These are phyloP conservation scores for Trachymyrmex cornetzi DNA, from an alignment of 1,140 invertebrate species.

Conservation along the genomic window DNA sequence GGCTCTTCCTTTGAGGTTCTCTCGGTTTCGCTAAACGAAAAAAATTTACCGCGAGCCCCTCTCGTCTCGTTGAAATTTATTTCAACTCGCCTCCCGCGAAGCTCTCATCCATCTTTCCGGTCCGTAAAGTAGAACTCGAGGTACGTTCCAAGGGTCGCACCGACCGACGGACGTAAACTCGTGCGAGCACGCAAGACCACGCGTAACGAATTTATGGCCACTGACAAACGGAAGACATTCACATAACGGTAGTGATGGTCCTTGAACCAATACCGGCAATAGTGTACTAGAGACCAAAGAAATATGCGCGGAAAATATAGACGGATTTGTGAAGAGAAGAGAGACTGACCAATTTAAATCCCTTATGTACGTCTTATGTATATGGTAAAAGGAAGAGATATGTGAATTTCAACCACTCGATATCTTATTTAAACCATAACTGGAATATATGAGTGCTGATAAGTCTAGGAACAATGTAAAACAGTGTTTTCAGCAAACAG, in stretches of 20 bases:
- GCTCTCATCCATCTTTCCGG: constrained; percentile 55
- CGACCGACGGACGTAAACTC: constrained; percentile 40
- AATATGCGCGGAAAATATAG: not conserved
- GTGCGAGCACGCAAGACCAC: constrained; percentile 43
- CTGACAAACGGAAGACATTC: constrained; percentile 37
- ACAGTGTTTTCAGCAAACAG: no score
- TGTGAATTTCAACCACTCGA: not conserved
- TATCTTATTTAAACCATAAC: not conserved
- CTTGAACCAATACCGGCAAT: constrained; percentile 1
- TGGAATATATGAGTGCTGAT: no score
- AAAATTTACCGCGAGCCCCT: constrained; percentile 39
- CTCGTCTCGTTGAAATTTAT: constrained; percentile 57
- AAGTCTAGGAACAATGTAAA: no score
- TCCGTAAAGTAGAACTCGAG: constrained; percentile 44
- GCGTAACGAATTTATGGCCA: constrained; percentile 57
- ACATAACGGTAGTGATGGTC: constrained; percentile 14
- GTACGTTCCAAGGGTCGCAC: constrained; percentile 36
- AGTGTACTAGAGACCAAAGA: constrained; percentile 1
- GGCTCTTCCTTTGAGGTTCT: constrained; percentile 51
- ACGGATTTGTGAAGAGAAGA: not conserved
- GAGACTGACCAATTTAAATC: not conserved
- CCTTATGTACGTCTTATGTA: not conserved
- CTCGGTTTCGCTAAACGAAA: constrained; percentile 41
- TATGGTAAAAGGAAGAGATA: not conserved
- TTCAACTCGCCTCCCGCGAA: constrained; percentile 43